Evolutionary conservation across 2,888 invertebrate genomes (phyloP).

Genomic region (Callimorpha dominula): DNA sequence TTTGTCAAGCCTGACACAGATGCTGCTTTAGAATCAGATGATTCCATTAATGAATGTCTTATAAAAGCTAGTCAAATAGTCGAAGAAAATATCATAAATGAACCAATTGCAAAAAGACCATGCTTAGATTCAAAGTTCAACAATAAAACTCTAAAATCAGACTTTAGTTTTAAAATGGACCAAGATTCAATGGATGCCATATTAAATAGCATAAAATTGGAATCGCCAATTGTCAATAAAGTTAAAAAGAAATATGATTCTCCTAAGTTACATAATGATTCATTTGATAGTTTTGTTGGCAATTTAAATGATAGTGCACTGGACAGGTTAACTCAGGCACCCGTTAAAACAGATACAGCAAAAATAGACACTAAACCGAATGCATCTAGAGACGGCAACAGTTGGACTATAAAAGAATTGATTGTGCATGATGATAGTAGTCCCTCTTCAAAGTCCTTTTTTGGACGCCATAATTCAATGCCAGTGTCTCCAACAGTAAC

Average conservation of each 20-base stretch:
- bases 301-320: conserved; percentile 81
- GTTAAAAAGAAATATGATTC: conserved; percentile 65
- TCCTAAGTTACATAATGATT: conserved; percentile 75
- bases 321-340: conserved; percentile 77
- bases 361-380: conserved; percentile 44
- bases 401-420: conserved; percentile 70
- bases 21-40: conserved; percentile 79
- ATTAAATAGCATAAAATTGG: conserved; percentile 73
- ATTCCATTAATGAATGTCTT: conserved; percentile 83
- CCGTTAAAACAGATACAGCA: conserved; percentile 57
- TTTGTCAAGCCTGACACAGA: conserved; percentile 75
- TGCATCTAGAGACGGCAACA: conserved; percentile 39
- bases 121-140: conserved; percentile 51
- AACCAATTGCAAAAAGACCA: conserved; percentile 59
- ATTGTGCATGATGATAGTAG: conserved; percentile 68
- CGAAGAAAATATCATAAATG: conserved; percentile 74
- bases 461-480: conserved; percentile 80
- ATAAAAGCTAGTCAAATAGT: conserved; percentile 81
- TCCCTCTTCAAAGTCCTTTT: conserved; percentile 69
- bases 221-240: conserved; percentile 67
- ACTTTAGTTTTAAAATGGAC: conserved; percentile 66
- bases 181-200: conserved; percentile 79
- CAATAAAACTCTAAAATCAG: conserved; percentile 47
- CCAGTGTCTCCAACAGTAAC: conserved; percentile 76
- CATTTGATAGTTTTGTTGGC: conserved; percentile 80